Evolutionary conservation across 1,140 invertebrate genomes (phyloP), one percentile per base, ranked within the genome.

Genomic region (Apis laboriosa): DNA sequence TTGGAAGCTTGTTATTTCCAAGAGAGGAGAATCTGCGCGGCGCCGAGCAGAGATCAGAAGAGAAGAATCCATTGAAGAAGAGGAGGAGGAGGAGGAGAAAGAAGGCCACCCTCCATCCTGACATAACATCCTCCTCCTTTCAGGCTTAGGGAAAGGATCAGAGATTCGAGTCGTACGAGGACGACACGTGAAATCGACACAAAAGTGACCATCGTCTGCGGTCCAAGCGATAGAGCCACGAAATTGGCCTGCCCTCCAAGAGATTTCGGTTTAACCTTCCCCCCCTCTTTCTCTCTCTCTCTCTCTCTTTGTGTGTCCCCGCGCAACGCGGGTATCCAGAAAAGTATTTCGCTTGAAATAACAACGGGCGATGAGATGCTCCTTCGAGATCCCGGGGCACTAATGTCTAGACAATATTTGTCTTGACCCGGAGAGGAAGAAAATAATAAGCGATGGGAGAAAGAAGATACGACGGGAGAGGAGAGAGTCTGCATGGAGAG

Each of bases 331-430:
- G 58, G 34, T 34, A 70, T 68, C 63, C 85, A 21, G 83, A 77
- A 43, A 80, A 88, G 80, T 76, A 82, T 88, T 61, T 80, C 84
- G 84, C 84, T 84, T 88, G 88, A 73, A 83, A 84, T 90, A 89
- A 89, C 88, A 43, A 85, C 71, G 67, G 76, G 73, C 77, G 80
- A 84, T 43, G 82, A 84, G 71, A 71, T 7, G 4, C 34, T 43
- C 34, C 19, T 58, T 53, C 28, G 60, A 24, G 60, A 51, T 82
- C 61, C 76, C 56, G 63, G 70, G 49, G 56, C 77, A 74, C 83
- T 88, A 89, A 88, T 86, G 89, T 91, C 90, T 89, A 90, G 89
- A 92, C 90, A 89, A 92, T 92, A 91, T 91, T 91, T 92, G 86
- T 89, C 86, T 89, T 90, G 89, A 90, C 81, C 86, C 74, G 83